Percentiles rank a stretch among this genome's conserved stretches.
Conservation (phyloP, 2,888 invertebrate species). For the Noctua comes region DNA sequence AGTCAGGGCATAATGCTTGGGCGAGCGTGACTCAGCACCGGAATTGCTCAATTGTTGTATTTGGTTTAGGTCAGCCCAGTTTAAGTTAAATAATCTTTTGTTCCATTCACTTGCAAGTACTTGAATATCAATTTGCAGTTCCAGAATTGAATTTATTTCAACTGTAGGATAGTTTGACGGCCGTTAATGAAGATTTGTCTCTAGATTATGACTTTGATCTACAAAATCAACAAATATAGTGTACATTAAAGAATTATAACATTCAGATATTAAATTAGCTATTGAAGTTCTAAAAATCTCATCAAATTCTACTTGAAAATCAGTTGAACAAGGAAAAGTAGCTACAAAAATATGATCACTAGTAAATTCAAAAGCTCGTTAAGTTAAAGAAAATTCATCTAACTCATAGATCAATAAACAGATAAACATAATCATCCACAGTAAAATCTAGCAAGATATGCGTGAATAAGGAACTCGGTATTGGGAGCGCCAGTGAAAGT, state of each 20-base stretch:
- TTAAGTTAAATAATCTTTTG: conserved; percentile 33
- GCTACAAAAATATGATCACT: too few relatives aligned
- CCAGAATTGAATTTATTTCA: not conserved
- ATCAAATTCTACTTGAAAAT: not conserved
- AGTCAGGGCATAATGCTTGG: conserved; percentile 46
- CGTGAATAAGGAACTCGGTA: conserved; percentile 55
- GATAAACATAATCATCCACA: conserved; percentile 31
- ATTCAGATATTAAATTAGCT: not conserved
- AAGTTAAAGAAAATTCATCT: not conserved
- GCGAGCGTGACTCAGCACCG: conserved; percentile 45
- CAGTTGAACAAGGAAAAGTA: not conserved
- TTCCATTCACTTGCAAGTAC: conserved; percentile 36
- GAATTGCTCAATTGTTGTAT: conserved; percentile 54
- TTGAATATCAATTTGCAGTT: conserved; percentile 30
- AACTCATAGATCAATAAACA: conserved; percentile 30
- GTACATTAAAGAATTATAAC: not conserved
- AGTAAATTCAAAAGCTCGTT: not conserved
- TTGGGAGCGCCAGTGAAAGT: conserved; percentile 75
- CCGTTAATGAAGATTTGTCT: not conserved
- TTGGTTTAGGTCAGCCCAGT: conserved; percentile 37
- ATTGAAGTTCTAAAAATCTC: not conserved
- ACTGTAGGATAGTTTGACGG: not conserved
- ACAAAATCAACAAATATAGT: not conserved
- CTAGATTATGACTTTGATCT: not conserved
- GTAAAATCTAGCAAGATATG: conserved; percentile 37